Evolutionary conservation across 2,888 invertebrate species (phyloP).

Genomic region (Nomada goodeniana): DNA sequence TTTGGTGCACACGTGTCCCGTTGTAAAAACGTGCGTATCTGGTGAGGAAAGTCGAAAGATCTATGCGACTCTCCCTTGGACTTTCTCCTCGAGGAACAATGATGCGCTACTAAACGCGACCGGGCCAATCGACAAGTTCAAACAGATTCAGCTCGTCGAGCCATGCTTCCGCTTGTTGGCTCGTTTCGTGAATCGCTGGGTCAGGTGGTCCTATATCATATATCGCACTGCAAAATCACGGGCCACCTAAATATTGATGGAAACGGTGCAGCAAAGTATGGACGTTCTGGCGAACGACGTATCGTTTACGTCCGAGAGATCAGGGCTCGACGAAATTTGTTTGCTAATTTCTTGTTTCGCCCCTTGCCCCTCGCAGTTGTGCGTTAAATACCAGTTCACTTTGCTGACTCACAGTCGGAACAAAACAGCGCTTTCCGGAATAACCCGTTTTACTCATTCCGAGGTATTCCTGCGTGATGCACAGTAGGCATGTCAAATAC

Average conservation of each 20-base stretch:
- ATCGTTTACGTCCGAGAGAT: too few relatives aligned
- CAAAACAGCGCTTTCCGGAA: constrained; percentile 47
- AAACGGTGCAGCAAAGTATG: too few relatives aligned
- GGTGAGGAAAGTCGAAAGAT: constrained; percentile 19
- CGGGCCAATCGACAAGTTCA: constrained; percentile 9
- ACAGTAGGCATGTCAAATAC: constrained; percentile 9
- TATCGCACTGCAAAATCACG: neutral
- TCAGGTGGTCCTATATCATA: neutral
- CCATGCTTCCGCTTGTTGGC: neutral
- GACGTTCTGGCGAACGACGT: too few relatives aligned
- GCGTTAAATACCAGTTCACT: neutral
- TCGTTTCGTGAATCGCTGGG: neutral
- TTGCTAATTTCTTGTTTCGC: neutral
- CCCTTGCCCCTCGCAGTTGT: too few relatives aligned
- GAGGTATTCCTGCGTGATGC: neutral
- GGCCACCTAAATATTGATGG: neutral
- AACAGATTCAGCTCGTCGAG: neutral
- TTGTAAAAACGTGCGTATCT: too few relatives aligned
- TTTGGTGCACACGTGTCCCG: too few relatives aligned
- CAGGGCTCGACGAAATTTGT: too few relatives aligned
- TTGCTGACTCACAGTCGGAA: too few relatives aligned
- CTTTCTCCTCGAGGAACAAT: constrained; percentile 51
- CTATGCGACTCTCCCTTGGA: constrained; percentile 37
- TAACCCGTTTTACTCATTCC: constrained; percentile 42
- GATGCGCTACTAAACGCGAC: constrained; percentile 33